These are phyloP conservation scores for Zapornia atra DNA, from an alignment of 2,113 vertebrate species.

Conservation along the genomic window DNA sequence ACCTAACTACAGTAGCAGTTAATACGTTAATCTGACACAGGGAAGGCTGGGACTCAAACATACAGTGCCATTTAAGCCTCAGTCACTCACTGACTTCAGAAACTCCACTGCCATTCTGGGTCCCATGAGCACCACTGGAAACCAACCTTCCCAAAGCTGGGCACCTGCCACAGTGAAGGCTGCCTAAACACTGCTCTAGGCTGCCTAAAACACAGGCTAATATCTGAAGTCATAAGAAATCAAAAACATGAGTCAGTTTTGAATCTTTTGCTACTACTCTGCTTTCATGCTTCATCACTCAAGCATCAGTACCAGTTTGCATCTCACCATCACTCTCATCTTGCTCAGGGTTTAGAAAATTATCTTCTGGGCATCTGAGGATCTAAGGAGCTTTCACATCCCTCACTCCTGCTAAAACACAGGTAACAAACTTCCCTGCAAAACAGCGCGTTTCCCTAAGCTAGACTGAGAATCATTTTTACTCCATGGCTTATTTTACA, in stretches of 20 bases:
- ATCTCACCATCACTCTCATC: not conserved
- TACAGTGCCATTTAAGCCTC: not conserved
- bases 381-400: not conserved
- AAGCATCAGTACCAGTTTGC: not conserved
- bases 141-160: not conserved
- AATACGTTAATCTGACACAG: rapidly evolving
- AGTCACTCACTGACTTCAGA: not conserved
- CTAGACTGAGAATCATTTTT: not conserved
- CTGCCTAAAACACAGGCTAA: no score
- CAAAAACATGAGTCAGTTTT: not conserved
- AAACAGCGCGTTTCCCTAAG: not conserved
- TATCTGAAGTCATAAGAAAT: not conserved
- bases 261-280: not conserved
- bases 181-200: not conserved
- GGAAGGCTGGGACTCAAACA: not conserved
- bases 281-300: not conserved
- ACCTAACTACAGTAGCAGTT: not conserved
- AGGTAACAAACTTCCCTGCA: rapidly evolving
- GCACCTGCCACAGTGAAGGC: no score
- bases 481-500: not conserved
- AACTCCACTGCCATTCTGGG: rapidly evolving
- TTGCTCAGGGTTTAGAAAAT: not conserved
- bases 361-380: not conserved
- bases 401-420: not conserved
- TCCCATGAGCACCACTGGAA: rapidly evolving